Base-by-base conservation (phyloP, 1,140 invertebrate species). In the Diorhabda elongata region DNA sequence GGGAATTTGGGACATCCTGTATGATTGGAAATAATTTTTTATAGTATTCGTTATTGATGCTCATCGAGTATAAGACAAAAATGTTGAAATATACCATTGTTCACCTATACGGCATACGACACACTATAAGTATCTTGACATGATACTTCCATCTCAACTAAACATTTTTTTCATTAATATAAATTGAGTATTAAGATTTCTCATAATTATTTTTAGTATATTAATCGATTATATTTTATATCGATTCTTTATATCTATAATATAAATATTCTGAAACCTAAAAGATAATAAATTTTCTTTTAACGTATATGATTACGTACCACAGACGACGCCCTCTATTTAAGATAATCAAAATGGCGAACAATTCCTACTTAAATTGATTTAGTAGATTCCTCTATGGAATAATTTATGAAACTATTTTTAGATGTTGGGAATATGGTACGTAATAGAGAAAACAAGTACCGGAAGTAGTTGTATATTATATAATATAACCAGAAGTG, bases 371-470 rank as follows among this genome's bases (percentile, higher is more conserved):
- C 5, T 0, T n/a, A 4, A 11, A 42, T 11, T 41, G 4, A 42
- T 42, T n/a, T 26, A 62, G 42, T 11, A 26, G 43, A 41, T 58
- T n/a, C 6, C 7, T 60, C 11, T 60, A 5, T 44, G 8, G 6
- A 0, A 4, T 8, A 0, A 9, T 58, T 67, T 61, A n/a, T 9
- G n/a, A 11, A 58, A 58, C n/a, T 64, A 61, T 58, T 44, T 71
- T 82, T 80, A 93, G 91, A 87, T 93, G 79, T 79, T 93, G 57
- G 92, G 92, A 0, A 76, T 90, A 11, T 94, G 92, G 92, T 91
- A 91, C 78, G 92, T 91, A 0, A 88, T 94, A 11, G 89, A 93
- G 79, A 94, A 93, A 81, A 93, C 92, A 2, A 90, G 90, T 5
- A 93, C 92, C 0, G 89, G 88, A 0, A 92, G 90, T 52, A 85